A percentile compares a stretch with the other conserved stretches of the same genome.
phyloP scores from a whole-genome alignment of 2,888 invertebrate genomes.

The Pyrocoelia pectoralis region DNA sequence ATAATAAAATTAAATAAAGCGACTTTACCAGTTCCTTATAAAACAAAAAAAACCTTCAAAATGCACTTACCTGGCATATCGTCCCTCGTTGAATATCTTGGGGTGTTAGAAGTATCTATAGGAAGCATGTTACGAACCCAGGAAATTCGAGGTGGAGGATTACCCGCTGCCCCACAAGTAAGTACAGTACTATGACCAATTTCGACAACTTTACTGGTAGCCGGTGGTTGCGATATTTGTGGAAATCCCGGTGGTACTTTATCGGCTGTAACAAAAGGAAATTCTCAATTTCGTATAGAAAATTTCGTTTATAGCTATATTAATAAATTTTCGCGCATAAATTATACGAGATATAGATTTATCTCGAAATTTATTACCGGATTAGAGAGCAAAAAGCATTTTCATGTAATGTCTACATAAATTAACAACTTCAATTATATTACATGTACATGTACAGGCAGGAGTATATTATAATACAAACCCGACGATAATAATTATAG shows the following conservation, averaged over 20 bases:
- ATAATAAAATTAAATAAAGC: neutral
- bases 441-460: neutral
- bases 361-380: conserved; percentile 50
- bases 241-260: conserved; percentile 94
- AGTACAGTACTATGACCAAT: conserved; percentile 91
- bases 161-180: conserved; percentile 81
- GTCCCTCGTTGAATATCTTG: conserved; percentile 84
- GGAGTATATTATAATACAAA: neutral
- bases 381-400: conserved; percentile 48
- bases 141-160: conserved; percentile 81
- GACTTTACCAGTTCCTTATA: no score
- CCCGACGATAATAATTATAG: conserved; percentile 1
- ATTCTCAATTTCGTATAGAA: neutral
- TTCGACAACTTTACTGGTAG: conserved; percentile 94
- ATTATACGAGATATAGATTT: conserved; percentile 49
- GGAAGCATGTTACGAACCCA: conserved; percentile 96
- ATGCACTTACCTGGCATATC: conserved; percentile 80
- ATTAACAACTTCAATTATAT: conserved; percentile 28
- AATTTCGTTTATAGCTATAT: neutral
- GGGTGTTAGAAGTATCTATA: conserved; percentile 81
- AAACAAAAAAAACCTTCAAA: neutral
- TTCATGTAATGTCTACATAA: conserved; percentile 45
- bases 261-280: conserved; percentile 70
- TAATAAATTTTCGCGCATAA: conserved; percentile 51
- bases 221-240: conserved; percentile 84